Evolutionary conservation across 2,797 vertebrate genomes (phyloP).

Genomic region (Alfaro cultratus): DNA sequence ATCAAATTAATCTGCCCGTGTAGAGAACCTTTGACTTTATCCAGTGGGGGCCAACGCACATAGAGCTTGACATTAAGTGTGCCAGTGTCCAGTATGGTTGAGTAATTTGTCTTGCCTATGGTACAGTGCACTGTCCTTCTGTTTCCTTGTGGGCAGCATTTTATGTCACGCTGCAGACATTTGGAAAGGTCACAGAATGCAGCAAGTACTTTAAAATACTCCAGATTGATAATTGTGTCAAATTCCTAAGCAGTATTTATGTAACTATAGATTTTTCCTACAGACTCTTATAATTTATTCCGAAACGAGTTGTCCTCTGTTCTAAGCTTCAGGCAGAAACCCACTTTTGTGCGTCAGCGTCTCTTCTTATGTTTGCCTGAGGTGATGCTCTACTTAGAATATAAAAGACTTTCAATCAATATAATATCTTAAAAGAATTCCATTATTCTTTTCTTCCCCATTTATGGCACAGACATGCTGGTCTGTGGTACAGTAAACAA

Average conservation of each 20-base stretch:
- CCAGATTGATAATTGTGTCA: constrained; percentile 56
- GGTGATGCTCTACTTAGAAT: constrained; percentile 37
- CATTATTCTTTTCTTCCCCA: constrained; percentile 33
- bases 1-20: constrained; percentile 68
- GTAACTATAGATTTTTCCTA: constrained; percentile 44
- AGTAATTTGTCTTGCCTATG: constrained; percentile 58
- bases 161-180: constrained; percentile 45
- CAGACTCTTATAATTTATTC: constrained; percentile 23
- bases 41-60: constrained; percentile 57
- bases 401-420: constrained; percentile 28
- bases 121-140: constrained; percentile 31
- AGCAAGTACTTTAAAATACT: constrained; percentile 47
- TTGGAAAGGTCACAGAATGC: constrained; percentile 64
- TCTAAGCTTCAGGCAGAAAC: constrained; percentile 25
- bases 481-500: constrained; percentile 44
- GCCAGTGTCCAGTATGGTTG: constrained; percentile 49
- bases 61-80: constrained; percentile 69
- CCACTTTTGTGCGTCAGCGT: constrained; percentile 26
- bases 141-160: constrained; percentile 38
- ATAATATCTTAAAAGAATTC: constrained; percentile 36
- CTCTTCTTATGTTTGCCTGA: constrained; percentile 38
- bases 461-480: constrained; percentile 41
- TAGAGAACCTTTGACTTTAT: constrained; percentile 70
- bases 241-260: constrained; percentile 53
- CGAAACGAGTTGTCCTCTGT: constrained; percentile 26